Evolutionary conservation across 1,140 invertebrate genomes (phyloP).

Genomic region (Drosophila carrolli): DNA sequence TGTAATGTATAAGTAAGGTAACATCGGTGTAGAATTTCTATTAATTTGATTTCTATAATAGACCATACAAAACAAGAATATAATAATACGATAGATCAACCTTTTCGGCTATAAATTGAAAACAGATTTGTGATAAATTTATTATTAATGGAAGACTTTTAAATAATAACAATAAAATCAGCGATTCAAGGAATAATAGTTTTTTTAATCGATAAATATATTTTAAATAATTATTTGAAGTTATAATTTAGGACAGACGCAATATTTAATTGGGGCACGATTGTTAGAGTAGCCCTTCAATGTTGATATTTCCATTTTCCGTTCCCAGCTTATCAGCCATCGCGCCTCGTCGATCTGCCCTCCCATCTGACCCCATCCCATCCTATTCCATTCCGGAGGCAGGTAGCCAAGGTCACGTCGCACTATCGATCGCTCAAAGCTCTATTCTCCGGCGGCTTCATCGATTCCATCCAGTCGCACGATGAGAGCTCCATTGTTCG

Average conservation of each 20-base stretch:
- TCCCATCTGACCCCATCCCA: conserved; percentile 15
- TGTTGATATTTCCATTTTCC: neutral
- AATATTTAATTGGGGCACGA: neutral
- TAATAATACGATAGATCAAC: neutral
- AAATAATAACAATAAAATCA: conserved; percentile 4
- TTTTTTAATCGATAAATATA: too few relatives aligned
- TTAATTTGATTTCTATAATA: too few relatives aligned
- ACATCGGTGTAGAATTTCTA: too few relatives aligned
- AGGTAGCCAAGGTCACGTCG: conserved; percentile 24
- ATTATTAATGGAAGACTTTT: conserved; percentile 13
- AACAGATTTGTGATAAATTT: conserved; percentile 21
- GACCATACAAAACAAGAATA: too few relatives aligned
- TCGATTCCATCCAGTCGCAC: conserved; percentile 37
- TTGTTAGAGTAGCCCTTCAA: neutral
- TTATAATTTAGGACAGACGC: too few relatives aligned
- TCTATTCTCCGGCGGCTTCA: neutral
- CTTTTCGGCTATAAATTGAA: conserved; percentile 12
- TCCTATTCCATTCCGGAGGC: conserved; percentile 1
- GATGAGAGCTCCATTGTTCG: conserved; percentile 52
- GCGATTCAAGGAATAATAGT: too few relatives aligned
- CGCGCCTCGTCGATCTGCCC: conserved; percentile 5
- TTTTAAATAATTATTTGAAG: too few relatives aligned
- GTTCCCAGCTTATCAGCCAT: conserved; percentile 4
- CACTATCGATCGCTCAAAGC: conserved; percentile 1
- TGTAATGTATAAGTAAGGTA: neutral